Base-by-base conservation (phyloP, 2,888 invertebrate genomes). In the Brachyptera putata region DNA sequence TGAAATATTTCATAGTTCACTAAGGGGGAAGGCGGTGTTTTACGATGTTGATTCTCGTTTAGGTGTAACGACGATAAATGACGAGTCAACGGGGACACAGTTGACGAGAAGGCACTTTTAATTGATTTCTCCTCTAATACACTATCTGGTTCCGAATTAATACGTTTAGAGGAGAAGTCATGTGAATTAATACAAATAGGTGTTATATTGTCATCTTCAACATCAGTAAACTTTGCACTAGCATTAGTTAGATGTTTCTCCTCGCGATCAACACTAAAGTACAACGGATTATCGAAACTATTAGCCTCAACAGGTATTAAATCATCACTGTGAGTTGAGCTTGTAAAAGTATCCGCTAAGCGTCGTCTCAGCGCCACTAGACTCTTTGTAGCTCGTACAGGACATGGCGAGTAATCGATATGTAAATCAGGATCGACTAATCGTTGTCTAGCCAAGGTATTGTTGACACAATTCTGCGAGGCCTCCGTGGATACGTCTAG, bases 321-420 rank as follows among this genome's bases (percentile, higher is more conserved):
- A n/a, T 58, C 56, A 1, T 50, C 30, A 34, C 55, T 60, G 21
- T 2, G 50, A 3, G 25, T 25, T 11, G 43, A 34, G 11, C 37
- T 37, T 9, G 34, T 41, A 56, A 64, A 63, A 65, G 79, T 78
- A 66, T 80, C 79, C 16, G 78, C 79, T 57, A 80, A 68, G 9
- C 79, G 79, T 18, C 76, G 76, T 13, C 69, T 65, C 66, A 77
- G 77, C 64, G 76, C 77, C 76, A 77, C 67, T 74, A 78, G 41
- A 75, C 74, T 25, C 75, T 75, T 74, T 72, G 73, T 72, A 73
- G 76, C 68, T 72, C 71, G 65, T 57, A 72, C 63, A 1, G 70
- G 67, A 65, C 74, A 72, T 2, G 76, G 75, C 2, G 76, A 75
- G 63, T 83, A 83, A 71, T 82, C 82, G 63, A 82, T 81, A 71